Conservation (phyloP, 2,113 vertebrate species). For the Plecturocebus donacophilus region DNA sequence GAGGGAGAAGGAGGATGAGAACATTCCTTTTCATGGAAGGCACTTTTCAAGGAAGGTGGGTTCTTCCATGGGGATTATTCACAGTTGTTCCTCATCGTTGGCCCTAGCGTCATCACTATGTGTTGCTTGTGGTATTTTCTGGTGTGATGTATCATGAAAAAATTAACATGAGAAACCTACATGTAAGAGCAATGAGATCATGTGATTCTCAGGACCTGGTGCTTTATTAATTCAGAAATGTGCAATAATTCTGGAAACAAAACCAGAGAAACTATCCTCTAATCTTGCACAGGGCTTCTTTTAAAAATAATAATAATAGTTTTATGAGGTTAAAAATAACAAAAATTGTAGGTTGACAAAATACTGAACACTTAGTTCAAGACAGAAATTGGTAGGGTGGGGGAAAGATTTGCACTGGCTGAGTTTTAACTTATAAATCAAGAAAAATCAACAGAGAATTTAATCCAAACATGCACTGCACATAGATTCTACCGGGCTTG, state of each 20-base stretch:
- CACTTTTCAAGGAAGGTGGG: constrained; percentile 21
- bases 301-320: background rate
- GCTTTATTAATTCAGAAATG: constrained; percentile 58
- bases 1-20: background rate
- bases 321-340: constrained; percentile 70
- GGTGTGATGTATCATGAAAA: constrained; percentile 57
- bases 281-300: constrained; percentile 17
- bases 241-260: constrained; percentile 76
- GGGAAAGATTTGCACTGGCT: constrained; percentile 40
- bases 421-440: constrained; percentile 55
- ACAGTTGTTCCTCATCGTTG: constrained; percentile 34
- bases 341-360: constrained; percentile 69
- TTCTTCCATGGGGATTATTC: constrained; percentile 52
- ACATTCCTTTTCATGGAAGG: constrained; percentile 34
- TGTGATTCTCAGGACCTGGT: constrained; percentile 6
- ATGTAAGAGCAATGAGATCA: constrained; percentile 58
- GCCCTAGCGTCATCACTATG: background rate
- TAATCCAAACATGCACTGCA: constrained; percentile 51
- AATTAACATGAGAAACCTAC: constrained; percentile 48
- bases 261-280: constrained; percentile 54
- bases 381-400: constrained; percentile 46
- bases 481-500: constrained; percentile 71
- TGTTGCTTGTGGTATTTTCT: constrained; percentile 57
- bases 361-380: constrained; percentile 55
- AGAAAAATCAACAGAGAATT: constrained; percentile 72